A percentile compares a stretch with the other conserved stretches of the same genome.
Conservation (phyloP, 2,888 invertebrate genomes). For the Polymixis flavicincta region DNA sequence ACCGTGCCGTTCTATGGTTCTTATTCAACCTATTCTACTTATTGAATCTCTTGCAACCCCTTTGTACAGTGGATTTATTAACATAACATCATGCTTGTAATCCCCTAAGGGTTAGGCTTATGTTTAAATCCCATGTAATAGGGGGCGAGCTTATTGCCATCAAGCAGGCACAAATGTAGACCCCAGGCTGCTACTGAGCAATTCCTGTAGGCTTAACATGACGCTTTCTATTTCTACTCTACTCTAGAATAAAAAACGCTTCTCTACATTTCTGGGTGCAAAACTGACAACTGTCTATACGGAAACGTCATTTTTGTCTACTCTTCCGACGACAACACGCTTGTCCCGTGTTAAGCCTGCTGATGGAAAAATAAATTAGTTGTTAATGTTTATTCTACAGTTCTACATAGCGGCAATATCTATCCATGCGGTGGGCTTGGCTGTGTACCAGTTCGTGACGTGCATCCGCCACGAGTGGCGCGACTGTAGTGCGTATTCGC, state of each 20-base stretch:
- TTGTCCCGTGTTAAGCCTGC: too few relatives aligned
- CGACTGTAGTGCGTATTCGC: slow-evolving; percentile 97
- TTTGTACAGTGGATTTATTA: not conserved
- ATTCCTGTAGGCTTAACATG: too few relatives aligned
- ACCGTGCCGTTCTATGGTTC: too few relatives aligned
- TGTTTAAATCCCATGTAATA: not conserved
- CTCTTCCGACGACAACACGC: too few relatives aligned
- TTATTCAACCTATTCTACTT: not conserved
- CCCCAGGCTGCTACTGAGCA: not conserved
- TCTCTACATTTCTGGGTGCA: too few relatives aligned
- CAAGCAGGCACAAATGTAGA: not conserved
- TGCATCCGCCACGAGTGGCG: slow-evolving; percentile 99
- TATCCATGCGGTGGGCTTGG: slow-evolving; percentile 97
- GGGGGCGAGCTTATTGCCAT: not conserved
- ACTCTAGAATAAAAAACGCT: too few relatives aligned
- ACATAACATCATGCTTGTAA: not conserved
- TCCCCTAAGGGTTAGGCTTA: not conserved
- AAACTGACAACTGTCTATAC: too few relatives aligned
- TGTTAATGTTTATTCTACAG: slow-evolving; percentile 88
- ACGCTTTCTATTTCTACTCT: too few relatives aligned
- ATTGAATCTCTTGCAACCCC: not conserved
- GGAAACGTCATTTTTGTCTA: too few relatives aligned
- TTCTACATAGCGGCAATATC: slow-evolving; percentile 99
- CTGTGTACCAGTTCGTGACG: slow-evolving; percentile 97
- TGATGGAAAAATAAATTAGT: not conserved